Conservation (phyloP, 2,113 vertebrate species). For the Noturus placidus region DNA sequence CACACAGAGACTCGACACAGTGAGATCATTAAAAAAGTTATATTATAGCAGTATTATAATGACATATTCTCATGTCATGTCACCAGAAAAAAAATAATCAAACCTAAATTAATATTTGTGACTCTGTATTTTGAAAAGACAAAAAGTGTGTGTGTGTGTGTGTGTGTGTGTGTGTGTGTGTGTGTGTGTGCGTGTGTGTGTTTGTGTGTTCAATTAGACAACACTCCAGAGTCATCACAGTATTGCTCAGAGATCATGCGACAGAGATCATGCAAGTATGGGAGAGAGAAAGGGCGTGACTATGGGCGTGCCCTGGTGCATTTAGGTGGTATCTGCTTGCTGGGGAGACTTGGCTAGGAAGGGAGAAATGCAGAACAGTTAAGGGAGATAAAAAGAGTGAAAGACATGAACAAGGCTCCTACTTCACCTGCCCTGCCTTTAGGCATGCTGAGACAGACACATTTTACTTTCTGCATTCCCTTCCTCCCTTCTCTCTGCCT, state of each 20-base stretch:
- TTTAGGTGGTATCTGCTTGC: conserved; percentile 22
- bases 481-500: background rate
- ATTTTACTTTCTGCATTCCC: conserved; percentile 14
- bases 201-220: conserved; percentile 24
- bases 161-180: background rate
- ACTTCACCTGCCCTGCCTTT: conserved; percentile 11
- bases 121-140: background rate
- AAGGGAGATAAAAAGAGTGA: background rate
- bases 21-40: background rate
- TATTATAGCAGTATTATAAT: background rate
- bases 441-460: conserved; percentile 36
- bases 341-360: conserved; percentile 13
- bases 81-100: background rate
- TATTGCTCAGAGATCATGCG: too few relatives aligned
- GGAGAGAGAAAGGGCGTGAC: conserved; percentile 12
- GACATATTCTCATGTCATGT: background rate
- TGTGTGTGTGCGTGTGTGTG: too few relatives aligned
- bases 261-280: background rate
- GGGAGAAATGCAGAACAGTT: conserved; percentile 8
- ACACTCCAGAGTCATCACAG: conserved; percentile 4
- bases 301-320: conserved; percentile 18
- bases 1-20: background rate
- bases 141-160: background rate
- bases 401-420: background rate
- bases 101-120: background rate